Evolutionary conservation across 2,888 invertebrate species (phyloP).

Genomic region (Agriopis leucophaearia): DNA sequence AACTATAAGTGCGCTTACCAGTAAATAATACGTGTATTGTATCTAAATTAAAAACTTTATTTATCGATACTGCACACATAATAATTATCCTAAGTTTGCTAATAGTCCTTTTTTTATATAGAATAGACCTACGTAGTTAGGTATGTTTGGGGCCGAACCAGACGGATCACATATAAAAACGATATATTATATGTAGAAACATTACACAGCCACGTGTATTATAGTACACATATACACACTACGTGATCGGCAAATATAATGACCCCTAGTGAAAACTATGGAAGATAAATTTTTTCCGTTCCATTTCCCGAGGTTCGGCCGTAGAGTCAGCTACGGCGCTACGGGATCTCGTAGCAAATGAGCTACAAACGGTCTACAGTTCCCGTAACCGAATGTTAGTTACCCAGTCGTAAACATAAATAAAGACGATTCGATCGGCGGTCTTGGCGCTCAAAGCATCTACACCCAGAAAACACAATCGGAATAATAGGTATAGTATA

Average conservation of each 20-base stretch:
- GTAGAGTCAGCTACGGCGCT: conserved; percentile 22
- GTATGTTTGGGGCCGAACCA: background rate
- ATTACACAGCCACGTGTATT: background rate
- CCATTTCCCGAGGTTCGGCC: background rate
- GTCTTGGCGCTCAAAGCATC: no score
- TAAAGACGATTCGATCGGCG: no score
- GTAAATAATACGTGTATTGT: no score
- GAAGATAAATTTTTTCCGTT: background rate
- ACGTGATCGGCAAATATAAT: no score
- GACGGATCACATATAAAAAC: background rate
- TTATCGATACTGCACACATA: background rate
- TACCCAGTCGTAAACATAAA: no score
- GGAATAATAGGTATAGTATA: no score
- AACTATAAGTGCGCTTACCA: no score
- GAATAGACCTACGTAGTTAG: no score
- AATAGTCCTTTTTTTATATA: no score
- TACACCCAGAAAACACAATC: no score
- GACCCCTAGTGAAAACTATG: background rate
- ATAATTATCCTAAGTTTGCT: background rate
- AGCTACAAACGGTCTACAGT: background rate
- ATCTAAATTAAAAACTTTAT: background rate
- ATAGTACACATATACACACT: background rate
- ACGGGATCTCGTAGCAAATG: conserved; percentile 18
- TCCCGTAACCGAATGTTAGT: background rate
- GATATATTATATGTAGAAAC: no score